Evolutionary conservation across 2,113 vertebrate genomes (phyloP).

Genomic region (Syngnathus scovelli): DNA sequence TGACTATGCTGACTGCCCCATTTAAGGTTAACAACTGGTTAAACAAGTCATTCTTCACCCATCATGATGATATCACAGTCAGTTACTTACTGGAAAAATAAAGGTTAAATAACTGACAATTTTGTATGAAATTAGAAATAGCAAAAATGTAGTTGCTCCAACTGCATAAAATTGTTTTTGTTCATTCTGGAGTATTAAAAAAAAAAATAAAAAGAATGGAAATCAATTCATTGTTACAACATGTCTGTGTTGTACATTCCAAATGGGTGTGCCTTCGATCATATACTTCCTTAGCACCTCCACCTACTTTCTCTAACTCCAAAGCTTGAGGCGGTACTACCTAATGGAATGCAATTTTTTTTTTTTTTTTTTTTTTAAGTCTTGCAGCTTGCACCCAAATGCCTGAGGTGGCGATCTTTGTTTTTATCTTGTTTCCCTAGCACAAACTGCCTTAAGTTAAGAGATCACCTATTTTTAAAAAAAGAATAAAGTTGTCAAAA

Average conservation of each 20-base stretch:
- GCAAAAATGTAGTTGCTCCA: background rate
- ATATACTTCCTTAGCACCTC: background rate
- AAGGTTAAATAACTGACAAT: background rate
- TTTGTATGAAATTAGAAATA: background rate
- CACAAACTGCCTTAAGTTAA: background rate
- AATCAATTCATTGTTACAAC: conserved; percentile 7
- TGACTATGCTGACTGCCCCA: background rate
- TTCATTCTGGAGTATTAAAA: background rate
- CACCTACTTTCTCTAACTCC: background rate
- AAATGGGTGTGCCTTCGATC: conserved; percentile 13
- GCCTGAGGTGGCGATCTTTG: background rate
- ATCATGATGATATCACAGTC: background rate
- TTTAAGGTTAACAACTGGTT: background rate
- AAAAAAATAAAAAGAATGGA: background rate
- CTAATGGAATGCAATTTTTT: background rate
- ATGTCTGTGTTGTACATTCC: conserved; percentile 5
- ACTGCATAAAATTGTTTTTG: background rate
- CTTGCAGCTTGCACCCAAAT: background rate
- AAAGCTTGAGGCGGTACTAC: background rate
- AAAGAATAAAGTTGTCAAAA: background rate
- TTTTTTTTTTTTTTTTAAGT: background rate
- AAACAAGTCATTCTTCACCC: background rate
- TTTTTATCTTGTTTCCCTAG: background rate
- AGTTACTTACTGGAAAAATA: background rate
- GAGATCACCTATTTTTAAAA: background rate